Percentiles rank a stretch among this genome's conserved stretches.
These are phyloP conservation scores for human (Homo sapiens) DNA, from an alignment of 2,113 vertebrate genomes.

Conservation along the genomic window GRCh38 chr2:113678001-113678500, in stretches of 20 bases:
- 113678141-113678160: not conserved
- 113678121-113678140: not conserved
- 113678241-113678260: not conserved
- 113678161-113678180: not conserved
- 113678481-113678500: not conserved
- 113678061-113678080: not conserved
- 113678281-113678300: not conserved
- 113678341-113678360: not conserved
- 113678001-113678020: not conserved
- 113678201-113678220: not conserved
- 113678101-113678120: not conserved
- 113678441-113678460: slow-evolving; percentile 4
- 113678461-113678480: not conserved
- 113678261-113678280: not conserved
- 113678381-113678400: not conserved
- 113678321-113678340: slow-evolving; percentile 11
- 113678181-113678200: not conserved
- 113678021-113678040: not conserved
- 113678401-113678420: not conserved
- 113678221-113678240: not conserved
- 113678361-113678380: not conserved
- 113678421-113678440: not conserved
- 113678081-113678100: not conserved
- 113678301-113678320: not conserved
- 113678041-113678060: not conserved